phyloP scores from a whole-genome alignment of 2,797 vertebrate genomes.

The Brotogeris chrysoptera region DNA sequence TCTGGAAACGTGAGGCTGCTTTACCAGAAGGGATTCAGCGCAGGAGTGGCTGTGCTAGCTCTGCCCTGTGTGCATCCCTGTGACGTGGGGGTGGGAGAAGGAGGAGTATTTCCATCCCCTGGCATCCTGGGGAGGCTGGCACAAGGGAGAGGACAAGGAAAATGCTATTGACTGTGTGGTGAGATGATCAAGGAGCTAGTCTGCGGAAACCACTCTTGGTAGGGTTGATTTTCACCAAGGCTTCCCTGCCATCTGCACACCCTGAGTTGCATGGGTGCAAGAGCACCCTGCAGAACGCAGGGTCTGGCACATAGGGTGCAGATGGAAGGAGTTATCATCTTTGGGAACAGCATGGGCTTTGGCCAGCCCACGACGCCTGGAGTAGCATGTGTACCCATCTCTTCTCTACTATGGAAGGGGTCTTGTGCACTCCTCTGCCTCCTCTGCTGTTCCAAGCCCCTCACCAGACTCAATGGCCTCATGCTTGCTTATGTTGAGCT shows the following conservation, averaged over 20 bases:
- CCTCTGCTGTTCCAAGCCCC: not conserved
- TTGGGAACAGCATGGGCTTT: not conserved
- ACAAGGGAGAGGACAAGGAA: not conserved
- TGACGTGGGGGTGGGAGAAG: not conserved
- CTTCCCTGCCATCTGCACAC: not conserved
- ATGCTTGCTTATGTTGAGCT: not conserved
- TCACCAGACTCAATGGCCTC: rapidly evolving
- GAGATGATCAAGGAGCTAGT: not conserved
- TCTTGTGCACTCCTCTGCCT: not conserved
- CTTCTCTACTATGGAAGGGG: rapidly evolving
- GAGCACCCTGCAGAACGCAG: not conserved
- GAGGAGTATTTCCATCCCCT: not conserved
- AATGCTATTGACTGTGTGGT: not conserved
- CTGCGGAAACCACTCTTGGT: not conserved
- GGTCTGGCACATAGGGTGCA: rapidly evolving
- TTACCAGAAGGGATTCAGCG: not conserved
- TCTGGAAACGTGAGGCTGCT: not conserved
- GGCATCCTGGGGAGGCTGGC: not conserved
- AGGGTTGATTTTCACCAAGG: not conserved
- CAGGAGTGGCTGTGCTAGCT: not conserved
- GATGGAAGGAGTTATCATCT: not conserved
- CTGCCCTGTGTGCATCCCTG: not conserved
- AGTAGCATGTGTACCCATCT: not conserved
- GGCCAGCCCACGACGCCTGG: rapidly evolving
- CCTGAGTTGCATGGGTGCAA: not conserved